Percentiles rank a stretch among this genome's conserved stretches.
These are phyloP conservation scores for Picus viridis DNA, from an alignment of 2,797 vertebrate species.

Conservation along the genomic window DNA sequence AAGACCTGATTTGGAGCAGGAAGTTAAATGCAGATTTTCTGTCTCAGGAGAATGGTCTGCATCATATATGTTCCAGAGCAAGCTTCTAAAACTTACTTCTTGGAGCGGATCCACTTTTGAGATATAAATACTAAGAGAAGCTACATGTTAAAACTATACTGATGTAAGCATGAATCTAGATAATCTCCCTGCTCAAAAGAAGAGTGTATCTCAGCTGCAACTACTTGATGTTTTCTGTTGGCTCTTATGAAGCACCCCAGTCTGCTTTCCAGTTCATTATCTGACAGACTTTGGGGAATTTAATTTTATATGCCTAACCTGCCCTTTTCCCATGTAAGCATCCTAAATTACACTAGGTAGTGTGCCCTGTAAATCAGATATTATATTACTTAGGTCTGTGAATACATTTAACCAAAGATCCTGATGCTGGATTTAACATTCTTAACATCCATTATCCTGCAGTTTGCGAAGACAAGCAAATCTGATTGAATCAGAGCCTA, in stretches of 20 bases:
- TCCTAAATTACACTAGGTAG: neutral
- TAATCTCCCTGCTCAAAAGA: neutral
- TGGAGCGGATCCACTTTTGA: constrained; percentile 29
- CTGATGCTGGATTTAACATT: neutral
- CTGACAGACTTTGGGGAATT: neutral
- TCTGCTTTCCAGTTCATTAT: neutral
- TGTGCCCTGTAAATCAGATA: accelerated
- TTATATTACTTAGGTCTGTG: neutral
- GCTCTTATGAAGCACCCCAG: neutral
- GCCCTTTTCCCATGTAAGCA: neutral
- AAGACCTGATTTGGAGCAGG: neutral
- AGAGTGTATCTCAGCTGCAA: neutral
- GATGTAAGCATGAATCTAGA: neutral
- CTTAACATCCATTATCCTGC: neutral
- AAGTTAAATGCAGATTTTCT: constrained; percentile 32
- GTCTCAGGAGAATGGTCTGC: constrained; percentile 21
- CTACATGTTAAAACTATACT: neutral
- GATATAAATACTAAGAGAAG: constrained; percentile 35
- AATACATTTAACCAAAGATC: neutral
- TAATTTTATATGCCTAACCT: neutral
- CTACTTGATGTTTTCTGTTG: neutral
- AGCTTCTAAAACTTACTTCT: constrained; percentile 44
- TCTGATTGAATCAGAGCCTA: neutral
- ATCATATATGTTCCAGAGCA: neutral
- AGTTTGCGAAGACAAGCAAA: neutral